Evolutionary conservation across 2,797 vertebrate genomes (phyloP).

Genomic region (Ara ararauna): DNA sequence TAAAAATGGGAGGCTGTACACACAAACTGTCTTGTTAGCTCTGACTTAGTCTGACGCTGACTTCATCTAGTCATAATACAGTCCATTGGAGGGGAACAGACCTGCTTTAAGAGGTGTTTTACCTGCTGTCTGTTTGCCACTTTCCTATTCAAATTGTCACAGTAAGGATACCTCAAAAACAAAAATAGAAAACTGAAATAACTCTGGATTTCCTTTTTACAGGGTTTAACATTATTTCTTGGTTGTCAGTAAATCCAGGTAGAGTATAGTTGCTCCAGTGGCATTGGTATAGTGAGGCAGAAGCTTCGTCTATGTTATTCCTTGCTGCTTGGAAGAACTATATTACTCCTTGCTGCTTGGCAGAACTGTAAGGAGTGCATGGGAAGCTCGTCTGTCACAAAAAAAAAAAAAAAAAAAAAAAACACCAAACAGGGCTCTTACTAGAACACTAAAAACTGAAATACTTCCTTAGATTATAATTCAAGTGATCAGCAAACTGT

Average conservation of each 20-base stretch:
- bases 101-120: not conserved
- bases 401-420: not conserved
- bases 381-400: not conserved
- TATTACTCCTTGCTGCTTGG: not conserved
- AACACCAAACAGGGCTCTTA: fast-evolving
- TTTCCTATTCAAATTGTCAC: not conserved
- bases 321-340: not conserved
- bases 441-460: not conserved
- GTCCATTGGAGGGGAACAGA: not conserved
- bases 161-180: not conserved
- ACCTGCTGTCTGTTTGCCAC: not conserved
- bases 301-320: not conserved
- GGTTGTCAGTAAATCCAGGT: not conserved
- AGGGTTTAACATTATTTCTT: not conserved
- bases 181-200: not conserved
- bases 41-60: not conserved
- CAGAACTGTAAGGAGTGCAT: not conserved
- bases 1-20: not conserved
- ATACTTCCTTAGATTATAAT: not conserved
- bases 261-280: not conserved
- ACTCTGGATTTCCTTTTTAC: not conserved
- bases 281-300: not conserved
- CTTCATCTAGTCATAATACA: fast-evolving
- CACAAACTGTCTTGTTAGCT: not conserved
- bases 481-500: not conserved